Percentiles rank a stretch among this genome's conserved stretches.
Conservation (phyloP, 2,797 vertebrate species). For the Sarcoramphus papa region DNA sequence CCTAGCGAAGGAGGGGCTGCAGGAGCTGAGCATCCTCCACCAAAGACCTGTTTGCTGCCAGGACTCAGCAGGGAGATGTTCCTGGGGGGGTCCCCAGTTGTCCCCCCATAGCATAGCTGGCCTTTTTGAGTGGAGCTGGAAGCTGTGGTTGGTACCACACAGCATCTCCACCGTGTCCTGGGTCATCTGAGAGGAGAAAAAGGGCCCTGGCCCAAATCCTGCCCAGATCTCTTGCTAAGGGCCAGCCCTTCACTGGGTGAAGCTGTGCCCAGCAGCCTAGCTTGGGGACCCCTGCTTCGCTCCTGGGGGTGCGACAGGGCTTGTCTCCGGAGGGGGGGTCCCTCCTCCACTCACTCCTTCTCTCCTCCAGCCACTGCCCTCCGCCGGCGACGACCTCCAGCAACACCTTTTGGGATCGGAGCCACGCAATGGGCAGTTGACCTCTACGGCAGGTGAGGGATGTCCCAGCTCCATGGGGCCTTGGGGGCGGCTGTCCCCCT, state of each 20-base stretch:
- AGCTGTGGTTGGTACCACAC: neutral
- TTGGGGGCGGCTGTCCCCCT: neutral
- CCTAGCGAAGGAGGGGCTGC: neutral
- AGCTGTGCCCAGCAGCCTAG: neutral
- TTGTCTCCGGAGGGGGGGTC: neutral
- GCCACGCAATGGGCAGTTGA: constrained; percentile 55
- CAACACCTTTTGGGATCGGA: constrained; percentile 46
- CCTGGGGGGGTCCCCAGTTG: neutral
- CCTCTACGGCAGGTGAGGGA: constrained; percentile 40
- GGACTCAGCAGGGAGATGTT: neutral
- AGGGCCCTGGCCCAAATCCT: neutral
- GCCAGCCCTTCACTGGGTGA: neutral
- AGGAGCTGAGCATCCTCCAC: neutral
- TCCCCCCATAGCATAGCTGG: neutral
- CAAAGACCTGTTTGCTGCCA: neutral
- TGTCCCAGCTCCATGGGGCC: neutral
- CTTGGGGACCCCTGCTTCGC: neutral
- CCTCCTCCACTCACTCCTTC: neutral
- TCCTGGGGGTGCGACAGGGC: neutral
- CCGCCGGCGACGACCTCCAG: constrained; percentile 50
- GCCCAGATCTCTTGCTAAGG: neutral
- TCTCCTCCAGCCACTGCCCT: constrained; percentile 63
- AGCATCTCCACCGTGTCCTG: neutral
- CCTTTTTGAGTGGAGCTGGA: neutral
- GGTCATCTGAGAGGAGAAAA: neutral